Evolutionary conservation across 1,140 invertebrate species (phyloP).

Genomic region (Dendroctonus ponderosae): DNA sequence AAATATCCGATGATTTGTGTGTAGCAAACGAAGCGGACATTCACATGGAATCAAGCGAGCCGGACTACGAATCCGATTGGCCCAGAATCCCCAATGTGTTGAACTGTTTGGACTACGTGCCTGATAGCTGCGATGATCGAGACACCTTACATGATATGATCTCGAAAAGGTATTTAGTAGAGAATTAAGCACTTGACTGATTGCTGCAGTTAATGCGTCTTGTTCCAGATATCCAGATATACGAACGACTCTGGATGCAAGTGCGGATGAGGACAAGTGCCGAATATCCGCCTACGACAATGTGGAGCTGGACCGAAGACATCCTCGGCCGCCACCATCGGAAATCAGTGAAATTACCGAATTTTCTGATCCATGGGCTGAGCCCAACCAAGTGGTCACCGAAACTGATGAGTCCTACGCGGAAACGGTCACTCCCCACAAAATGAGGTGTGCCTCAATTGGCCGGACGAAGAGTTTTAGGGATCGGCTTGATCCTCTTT

Average conservation of each 20-base stretch:
- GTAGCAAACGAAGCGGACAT: conserved; percentile 44
- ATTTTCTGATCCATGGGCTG: conserved; percentile 50
- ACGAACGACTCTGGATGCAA: conserved; percentile 41
- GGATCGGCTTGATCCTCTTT: conserved; percentile 67
- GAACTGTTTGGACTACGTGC: conserved; percentile 46
- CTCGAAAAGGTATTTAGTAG: conserved; percentile 59
- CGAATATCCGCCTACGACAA: conserved; percentile 76
- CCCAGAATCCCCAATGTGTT: conserved; percentile 40
- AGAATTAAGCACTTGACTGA: background rate
- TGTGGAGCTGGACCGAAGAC: conserved; percentile 56
- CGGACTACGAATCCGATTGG: conserved; percentile 55
- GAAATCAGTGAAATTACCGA: conserved; percentile 48
- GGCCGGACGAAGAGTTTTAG: conserved; percentile 70
- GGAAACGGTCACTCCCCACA: conserved; percentile 38
- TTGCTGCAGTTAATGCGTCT: background rate
- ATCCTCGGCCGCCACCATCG: conserved; percentile 44
- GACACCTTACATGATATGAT: conserved; percentile 75
- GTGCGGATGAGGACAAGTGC: conserved; percentile 41
- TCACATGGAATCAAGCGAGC: conserved; percentile 51
- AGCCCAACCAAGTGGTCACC: conserved; percentile 41
- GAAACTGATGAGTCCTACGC: conserved; percentile 46
- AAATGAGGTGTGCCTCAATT: conserved; percentile 48
- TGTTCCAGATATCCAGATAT: conserved; percentile 46
- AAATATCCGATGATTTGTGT: background rate
- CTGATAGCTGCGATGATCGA: conserved; percentile 55